Evolutionary conservation across 2,888 invertebrate species (phyloP).

Genomic region (Trachelus iudaicus): DNA sequence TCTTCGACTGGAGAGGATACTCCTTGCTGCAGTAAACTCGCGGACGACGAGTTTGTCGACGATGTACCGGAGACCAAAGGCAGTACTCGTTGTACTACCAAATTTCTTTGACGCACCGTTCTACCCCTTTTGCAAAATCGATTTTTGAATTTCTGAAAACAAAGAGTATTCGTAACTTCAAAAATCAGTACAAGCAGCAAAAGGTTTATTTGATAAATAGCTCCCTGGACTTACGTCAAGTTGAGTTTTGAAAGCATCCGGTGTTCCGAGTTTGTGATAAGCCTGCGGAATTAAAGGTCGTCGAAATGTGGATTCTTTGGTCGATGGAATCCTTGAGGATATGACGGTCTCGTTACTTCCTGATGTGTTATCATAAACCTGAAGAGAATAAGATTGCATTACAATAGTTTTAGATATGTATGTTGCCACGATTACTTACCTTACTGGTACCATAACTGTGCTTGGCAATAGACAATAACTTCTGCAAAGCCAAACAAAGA

Average conservation of each 20-base stretch:
- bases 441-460: conserved; percentile 64
- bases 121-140: conserved; percentile 65
- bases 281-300: conserved; percentile 60
- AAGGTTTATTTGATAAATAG: not conserved
- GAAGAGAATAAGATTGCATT: conserved; percentile 2
- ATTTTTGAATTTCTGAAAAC: conserved; percentile 63
- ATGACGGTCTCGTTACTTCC: conserved; percentile 62
- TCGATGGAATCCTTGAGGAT: conserved; percentile 57
- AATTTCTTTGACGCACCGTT: conserved; percentile 68
- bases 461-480: conserved; percentile 66
- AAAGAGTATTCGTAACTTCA: not conserved
- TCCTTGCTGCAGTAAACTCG: conserved; percentile 9
- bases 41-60: not conserved
- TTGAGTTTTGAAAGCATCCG: conserved; percentile 66
- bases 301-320: conserved; percentile 60
- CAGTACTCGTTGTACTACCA: conserved; percentile 81
- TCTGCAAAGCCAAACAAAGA: conserved; percentile 58
- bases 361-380: conserved; percentile 58
- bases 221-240: conserved; percentile 61
- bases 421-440: conserved; percentile 42
- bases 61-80: conserved; percentile 73
- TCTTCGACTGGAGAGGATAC: conserved; percentile 22
- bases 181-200: not conserved
- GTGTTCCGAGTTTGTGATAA: conserved; percentile 57
- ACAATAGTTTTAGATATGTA: not conserved